Evolutionary conservation across 1,140 invertebrate species (phyloP).

Genomic region (Ganaspis sp.): DNA sequence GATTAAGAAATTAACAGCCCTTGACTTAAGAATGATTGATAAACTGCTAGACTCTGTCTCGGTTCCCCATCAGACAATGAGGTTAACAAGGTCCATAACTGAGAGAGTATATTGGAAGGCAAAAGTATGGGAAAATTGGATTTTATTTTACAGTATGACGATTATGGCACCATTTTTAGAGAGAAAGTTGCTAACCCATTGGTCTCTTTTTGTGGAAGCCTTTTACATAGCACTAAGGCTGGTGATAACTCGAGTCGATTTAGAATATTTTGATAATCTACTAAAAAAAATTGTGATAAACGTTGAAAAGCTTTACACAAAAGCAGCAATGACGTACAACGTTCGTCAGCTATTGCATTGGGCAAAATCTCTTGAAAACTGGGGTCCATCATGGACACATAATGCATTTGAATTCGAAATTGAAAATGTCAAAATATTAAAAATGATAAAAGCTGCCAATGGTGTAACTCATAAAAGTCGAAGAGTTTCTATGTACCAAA

Average conservation of each 20-base stretch:
- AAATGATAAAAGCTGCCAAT: constrained; percentile 38
- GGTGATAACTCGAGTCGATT: constrained; percentile 31
- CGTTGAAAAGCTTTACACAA: constrained; percentile 36
- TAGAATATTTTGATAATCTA: constrained; percentile 32
- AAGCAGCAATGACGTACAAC: no score
- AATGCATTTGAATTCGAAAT: neutral
- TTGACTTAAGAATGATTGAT: constrained; percentile 1
- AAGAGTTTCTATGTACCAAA: constrained; percentile 32
- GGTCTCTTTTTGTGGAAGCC: constrained; percentile 40
- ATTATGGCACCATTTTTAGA: constrained; percentile 39
- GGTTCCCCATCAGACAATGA: constrained; percentile 35
- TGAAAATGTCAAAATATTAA: constrained; percentile 36
- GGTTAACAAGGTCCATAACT: constrained; percentile 20
- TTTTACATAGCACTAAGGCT: constrained; percentile 25
- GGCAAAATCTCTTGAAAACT: no score
- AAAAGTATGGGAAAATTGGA: constrained; percentile 43
- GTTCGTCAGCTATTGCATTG: no score
- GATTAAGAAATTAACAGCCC: neutral
- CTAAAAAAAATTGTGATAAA: constrained; percentile 41
- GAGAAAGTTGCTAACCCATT: constrained; percentile 36
- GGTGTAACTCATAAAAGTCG: no score
- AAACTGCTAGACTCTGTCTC: constrained; percentile 18
- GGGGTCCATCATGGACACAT: no score
- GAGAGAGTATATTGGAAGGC: no score
- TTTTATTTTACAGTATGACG: constrained; percentile 40